Percentiles rank a stretch among this genome's conserved stretches.
Conservation (phyloP, 2,113 vertebrate genomes). For the Gymnobelideus leadbeateri region DNA sequence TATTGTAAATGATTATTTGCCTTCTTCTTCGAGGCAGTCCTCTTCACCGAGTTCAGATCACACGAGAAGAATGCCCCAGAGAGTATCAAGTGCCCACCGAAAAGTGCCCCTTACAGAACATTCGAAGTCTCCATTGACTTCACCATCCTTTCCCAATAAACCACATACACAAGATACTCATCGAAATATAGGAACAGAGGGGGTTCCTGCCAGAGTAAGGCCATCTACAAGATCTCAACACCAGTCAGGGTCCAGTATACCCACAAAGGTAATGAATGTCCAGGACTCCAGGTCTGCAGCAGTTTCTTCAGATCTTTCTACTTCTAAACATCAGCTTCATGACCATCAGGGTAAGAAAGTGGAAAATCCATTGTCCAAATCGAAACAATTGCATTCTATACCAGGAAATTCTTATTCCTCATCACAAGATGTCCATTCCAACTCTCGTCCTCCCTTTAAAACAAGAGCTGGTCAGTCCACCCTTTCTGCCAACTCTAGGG, state of each 20-base stretch:
- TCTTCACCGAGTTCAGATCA: constrained; percentile 67
- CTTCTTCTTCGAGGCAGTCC: constrained; percentile 77
- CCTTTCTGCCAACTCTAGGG: constrained; percentile 73
- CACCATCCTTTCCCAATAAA: not conserved
- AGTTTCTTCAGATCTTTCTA: constrained; percentile 67
- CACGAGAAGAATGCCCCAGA: constrained; percentile 75
- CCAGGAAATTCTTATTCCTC: constrained; percentile 27
- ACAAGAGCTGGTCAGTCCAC: constrained; percentile 52
- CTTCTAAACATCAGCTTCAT: constrained; percentile 64
- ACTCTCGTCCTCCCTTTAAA: constrained; percentile 11
- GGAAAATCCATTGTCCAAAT: constrained; percentile 20
- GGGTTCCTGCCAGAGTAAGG: not conserved
- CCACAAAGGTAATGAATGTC: constrained; percentile 76
- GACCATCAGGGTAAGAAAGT: constrained; percentile 49
- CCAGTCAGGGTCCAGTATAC: not conserved
- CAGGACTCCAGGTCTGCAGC: constrained; percentile 55
- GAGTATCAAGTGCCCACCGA: constrained; percentile 46
- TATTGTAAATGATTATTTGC: not conserved
- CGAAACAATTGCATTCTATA: constrained; percentile 61
- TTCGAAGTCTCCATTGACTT: not conserved
- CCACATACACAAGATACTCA: constrained; percentile 52
- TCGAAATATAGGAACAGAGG: constrained; percentile 41
- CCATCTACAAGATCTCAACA: constrained; percentile 11
- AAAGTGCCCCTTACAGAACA: constrained; percentile 64
- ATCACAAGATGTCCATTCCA: constrained; percentile 62